Evolutionary conservation across 2,888 invertebrate species (phyloP).

Genomic region (Andrena trimmerana): DNA sequence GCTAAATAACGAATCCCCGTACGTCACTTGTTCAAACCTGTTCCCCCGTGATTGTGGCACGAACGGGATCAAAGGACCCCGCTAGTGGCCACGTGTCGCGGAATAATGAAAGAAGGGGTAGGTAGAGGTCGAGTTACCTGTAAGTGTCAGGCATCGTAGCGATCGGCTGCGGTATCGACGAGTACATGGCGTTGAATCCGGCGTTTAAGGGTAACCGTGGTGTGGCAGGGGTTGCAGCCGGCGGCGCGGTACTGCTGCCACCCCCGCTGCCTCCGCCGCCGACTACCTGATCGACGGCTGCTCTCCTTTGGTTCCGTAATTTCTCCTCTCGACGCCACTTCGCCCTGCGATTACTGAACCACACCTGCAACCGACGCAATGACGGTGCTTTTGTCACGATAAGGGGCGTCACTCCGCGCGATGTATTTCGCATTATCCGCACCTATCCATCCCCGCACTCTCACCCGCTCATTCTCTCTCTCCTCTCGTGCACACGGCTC

Average conservation of each 20-base stretch:
- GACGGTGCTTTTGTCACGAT: constrained; percentile 72
- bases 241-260: constrained; percentile 86
- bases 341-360: constrained; percentile 99
- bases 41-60: not conserved
- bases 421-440: constrained; percentile 68
- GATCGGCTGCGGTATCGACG: constrained; percentile 97
- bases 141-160: constrained; percentile 96
- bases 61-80: not conserved
- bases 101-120: not conserved
- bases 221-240: constrained; percentile 86
- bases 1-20: not conserved
- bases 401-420: constrained; percentile 67
- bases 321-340: constrained; percentile 99
- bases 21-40: not conserved
- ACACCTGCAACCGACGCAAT: constrained; percentile 90
- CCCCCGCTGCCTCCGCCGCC: constrained; percentile 81
- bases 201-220: constrained; percentile 91
- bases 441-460: constrained; percentile 63
- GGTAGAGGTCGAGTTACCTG: constrained; percentile 87
- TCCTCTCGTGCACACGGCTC: not conserved
- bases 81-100: not conserved
- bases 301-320: constrained; percentile 95
- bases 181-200: constrained; percentile 97
- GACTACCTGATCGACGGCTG: constrained; percentile 87
- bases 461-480: constrained; percentile 30